Base-by-base conservation (phyloP, 2,888 invertebrate genomes). In the Cosmia trapezina region DNA sequence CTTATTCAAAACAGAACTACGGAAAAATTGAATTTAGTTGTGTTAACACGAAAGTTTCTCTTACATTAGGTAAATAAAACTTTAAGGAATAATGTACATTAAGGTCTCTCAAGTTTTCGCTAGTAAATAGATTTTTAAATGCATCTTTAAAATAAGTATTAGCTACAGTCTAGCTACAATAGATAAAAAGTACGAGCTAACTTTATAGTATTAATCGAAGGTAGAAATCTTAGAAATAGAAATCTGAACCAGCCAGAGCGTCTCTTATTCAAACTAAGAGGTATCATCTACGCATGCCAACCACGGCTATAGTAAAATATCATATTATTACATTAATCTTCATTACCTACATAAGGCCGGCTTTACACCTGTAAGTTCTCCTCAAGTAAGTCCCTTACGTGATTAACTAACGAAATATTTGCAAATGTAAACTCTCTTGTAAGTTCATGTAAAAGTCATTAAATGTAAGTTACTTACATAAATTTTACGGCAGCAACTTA, bases 221-320 rank as follows among this genome's bases (percentile, higher is more conserved):
- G 79, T 86, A 86, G 73, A 87, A 87, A 83, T 76, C 76, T 85
- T 87, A 87, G 76, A 77, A 76, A 80, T 84, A 86, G 73, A 81
- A 81, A 86, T 90, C 91, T 91, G 91, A 81, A 73, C 91, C 90
- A 90, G 92, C 89, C 92, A 93, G 91, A 91, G 69, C 78, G 49
- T 78, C 74, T 80, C 70, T 83, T 83, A 88, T 70, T 67, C 82
- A 59, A 70, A 78, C 76, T 75, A 73, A 73, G 62, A 69, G 56
- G 56, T 78, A 69, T 65, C 41, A 66, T 64, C 65, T 80, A 81
- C 80, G 59, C 76, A 67, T 74, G 61, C 80, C 80, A 73, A 82
- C 73, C 78, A 80, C 72, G 62, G 56, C 73, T 79, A 49, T 69
- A 64, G 63, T 80, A 63, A 62, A 60, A 76, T 80, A 84, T 76